Percentiles rank a stretch among this genome's conserved stretches.
phyloP scores from a whole-genome alignment of 2,888 invertebrate genomes.

The Blastobasis lacticolella region DNA sequence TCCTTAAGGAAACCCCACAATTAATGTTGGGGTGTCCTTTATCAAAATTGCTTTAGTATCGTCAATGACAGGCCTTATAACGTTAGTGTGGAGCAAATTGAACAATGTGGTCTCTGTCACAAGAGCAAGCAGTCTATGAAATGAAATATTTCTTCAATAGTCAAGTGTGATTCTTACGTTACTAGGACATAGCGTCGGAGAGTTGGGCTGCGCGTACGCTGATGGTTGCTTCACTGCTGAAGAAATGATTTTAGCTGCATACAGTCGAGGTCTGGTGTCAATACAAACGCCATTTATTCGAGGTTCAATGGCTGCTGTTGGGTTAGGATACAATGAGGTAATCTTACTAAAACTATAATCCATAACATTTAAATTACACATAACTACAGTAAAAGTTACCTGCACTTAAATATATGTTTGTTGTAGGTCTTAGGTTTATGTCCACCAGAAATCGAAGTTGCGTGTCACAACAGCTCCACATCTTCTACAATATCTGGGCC shows the following conservation, averaged over 20 bases:
- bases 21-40: too few relatives aligned
- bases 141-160: too few relatives aligned
- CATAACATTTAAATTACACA: too few relatives aligned
- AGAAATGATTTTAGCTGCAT: constrained; percentile 85
- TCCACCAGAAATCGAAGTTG: constrained; percentile 79
- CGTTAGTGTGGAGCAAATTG: too few relatives aligned
- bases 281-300: constrained; percentile 74
- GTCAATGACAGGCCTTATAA: too few relatives aligned
- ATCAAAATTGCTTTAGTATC: too few relatives aligned
- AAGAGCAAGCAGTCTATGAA: too few relatives aligned
- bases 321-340: constrained; percentile 71
- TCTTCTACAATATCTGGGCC: constrained; percentile 87
- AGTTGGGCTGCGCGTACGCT: constrained; percentile 78
- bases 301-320: constrained; percentile 93
- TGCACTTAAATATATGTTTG: too few relatives aligned
- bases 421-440: constrained; percentile 15
- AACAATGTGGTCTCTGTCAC: too few relatives aligned
- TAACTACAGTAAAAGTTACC: too few relatives aligned
- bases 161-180: too few relatives aligned
- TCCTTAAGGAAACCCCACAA: too few relatives aligned
- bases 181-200: constrained; percentile 78
- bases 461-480: constrained; percentile 85
- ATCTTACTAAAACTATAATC: constrained; percentile 4
- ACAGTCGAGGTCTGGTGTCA: constrained; percentile 82
- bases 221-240: constrained; percentile 83